phyloP scores from a whole-genome alignment of 1,140 invertebrate species.

The Triops cancriformis region DNA sequence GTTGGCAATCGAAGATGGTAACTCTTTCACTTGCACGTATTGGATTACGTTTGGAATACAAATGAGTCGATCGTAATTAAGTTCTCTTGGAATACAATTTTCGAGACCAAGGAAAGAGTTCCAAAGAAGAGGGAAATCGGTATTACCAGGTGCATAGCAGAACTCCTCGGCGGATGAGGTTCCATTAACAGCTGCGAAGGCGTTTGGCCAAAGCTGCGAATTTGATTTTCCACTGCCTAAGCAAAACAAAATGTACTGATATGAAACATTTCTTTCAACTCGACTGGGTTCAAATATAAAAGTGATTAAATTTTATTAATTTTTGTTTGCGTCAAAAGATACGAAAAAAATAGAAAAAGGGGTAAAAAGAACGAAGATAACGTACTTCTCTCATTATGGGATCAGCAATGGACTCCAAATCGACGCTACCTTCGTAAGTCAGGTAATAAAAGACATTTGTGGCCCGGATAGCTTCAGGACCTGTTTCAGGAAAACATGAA shows the following conservation, averaged over 20 bases:
- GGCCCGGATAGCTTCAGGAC: slow-evolving; percentile 90
- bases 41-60: no score
- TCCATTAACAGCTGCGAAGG: slow-evolving; percentile 94
- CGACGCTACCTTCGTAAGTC: slow-evolving; percentile 95
- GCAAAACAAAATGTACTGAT: slow-evolving; percentile 30
- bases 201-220: slow-evolving; percentile 95
- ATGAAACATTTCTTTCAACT: background rate
- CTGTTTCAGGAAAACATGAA: slow-evolving; percentile 41
- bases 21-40: no score
- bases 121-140: background rate
- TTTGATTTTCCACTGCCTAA: slow-evolving; percentile 92
- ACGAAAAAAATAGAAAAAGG: background rate
- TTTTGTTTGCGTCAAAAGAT: slow-evolving; percentile 16
- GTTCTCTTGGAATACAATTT: no score
- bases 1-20: no score
- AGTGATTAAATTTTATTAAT: no score
- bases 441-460: slow-evolving; percentile 99
- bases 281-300: no score
- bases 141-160: slow-evolving; percentile 89
- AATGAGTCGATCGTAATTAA: no score
- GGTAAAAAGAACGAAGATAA: no score
- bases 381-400: slow-evolving; percentile 72
- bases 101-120: no score
- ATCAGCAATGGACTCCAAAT: slow-evolving; percentile 83
- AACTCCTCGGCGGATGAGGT: slow-evolving; percentile 93